Evolutionary conservation across 2,797 vertebrate genomes (phyloP).

Genomic region (Gastrophryne carolinensis): DNA sequence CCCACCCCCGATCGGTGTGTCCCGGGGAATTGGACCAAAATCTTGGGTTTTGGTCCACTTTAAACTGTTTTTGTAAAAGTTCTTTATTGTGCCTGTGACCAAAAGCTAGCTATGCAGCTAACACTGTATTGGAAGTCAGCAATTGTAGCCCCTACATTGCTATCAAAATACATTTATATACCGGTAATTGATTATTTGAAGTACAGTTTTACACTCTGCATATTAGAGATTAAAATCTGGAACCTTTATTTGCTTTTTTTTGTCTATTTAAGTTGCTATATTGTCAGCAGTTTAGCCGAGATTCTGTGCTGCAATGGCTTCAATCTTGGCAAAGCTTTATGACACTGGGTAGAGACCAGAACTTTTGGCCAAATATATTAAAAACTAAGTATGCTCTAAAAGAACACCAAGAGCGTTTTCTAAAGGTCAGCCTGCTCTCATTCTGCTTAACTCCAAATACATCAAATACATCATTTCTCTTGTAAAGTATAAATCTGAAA

Average conservation of each 20-base stretch:
- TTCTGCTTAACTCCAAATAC: slow-evolving; percentile 25
- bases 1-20: no score
- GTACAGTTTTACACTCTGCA: no score
- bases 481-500: background rate
- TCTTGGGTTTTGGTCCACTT: no score
- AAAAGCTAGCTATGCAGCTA: no score
- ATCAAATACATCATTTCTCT: slow-evolving; percentile 31
- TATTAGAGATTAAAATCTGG: no score
- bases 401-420: slow-evolving; percentile 43
- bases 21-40: no score
- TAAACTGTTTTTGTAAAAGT: no score
- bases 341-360: slow-evolving; percentile 38
- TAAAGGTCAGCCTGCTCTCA: slow-evolving; percentile 47
- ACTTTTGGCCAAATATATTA: slow-evolving; percentile 40
- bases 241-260: background rate
- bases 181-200: no score
- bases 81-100: no score
- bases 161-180: no score
- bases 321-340: slow-evolving; percentile 26
- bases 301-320: slow-evolving; percentile 20
- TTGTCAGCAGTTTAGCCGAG: slow-evolving; percentile 22
- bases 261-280: background rate
- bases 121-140: no score
- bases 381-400: slow-evolving; percentile 42
- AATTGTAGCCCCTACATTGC: no score